Evolutionary conservation across 2,113 vertebrate species (phyloP).

Genomic region (Helogale parvula): DNA sequence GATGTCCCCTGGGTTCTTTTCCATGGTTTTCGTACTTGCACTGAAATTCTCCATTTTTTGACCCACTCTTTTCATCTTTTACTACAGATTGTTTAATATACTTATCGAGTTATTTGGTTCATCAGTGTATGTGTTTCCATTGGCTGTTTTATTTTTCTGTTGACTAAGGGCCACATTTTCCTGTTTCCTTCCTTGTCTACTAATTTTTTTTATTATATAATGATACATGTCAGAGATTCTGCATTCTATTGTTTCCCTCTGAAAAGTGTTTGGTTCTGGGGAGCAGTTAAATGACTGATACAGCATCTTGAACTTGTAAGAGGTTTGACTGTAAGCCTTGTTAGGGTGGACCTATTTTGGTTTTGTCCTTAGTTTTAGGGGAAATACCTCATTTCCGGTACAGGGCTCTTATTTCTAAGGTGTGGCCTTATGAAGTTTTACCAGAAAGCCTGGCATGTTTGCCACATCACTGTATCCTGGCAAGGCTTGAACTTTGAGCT

Average conservation of each 20-base stretch:
- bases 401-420: not conserved
- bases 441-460: not conserved
- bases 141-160: not conserved
- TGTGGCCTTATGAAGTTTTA: not conserved
- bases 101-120: not conserved
- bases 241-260: not conserved
- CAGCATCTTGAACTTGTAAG: not conserved
- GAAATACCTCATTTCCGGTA: not conserved
- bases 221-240: not conserved
- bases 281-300: not conserved
- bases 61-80: not conserved
- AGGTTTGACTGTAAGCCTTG: conserved; percentile 4
- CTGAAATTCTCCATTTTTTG: not conserved
- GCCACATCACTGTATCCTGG: not conserved
- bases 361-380: not conserved
- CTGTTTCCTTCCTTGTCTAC: not conserved
- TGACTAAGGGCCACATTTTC: not conserved
- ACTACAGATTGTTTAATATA: not conserved
- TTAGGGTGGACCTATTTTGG: not conserved
- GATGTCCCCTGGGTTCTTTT: not conserved
- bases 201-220: not conserved
- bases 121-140: not conserved
- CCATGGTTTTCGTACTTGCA: not conserved
- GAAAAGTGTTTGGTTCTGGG: not conserved
- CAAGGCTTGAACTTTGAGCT: not conserved